Evolutionary conservation across 2,888 invertebrate species (phyloP).

Genomic region (Amiota mariae): DNA sequence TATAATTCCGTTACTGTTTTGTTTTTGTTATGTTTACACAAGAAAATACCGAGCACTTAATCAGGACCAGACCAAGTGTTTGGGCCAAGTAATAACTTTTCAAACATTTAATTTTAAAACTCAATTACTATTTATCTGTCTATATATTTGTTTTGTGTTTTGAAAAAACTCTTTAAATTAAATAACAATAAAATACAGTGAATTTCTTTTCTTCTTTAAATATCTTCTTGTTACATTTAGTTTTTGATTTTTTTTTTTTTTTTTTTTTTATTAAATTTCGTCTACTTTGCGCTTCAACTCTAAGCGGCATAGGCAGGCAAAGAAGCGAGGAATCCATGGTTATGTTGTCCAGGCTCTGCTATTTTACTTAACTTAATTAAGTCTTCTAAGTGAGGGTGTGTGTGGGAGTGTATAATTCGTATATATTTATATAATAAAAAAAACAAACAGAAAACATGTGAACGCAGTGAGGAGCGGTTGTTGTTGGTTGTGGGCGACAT

Average conservation of each 20-base stretch:
- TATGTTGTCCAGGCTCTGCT: too few species aligned
- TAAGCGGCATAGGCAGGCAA: background rate
- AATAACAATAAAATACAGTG: background rate
- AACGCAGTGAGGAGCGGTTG: background rate
- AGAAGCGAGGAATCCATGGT: background rate
- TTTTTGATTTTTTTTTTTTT: too few species aligned
- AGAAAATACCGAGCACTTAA: conserved; percentile 1
- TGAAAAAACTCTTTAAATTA: too few species aligned
- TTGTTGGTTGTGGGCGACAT: background rate
- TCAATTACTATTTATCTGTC: background rate
- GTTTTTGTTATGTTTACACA: conserved; percentile 11
- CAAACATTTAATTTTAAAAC: background rate
- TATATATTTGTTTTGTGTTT: background rate
- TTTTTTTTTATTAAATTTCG: too few species aligned
- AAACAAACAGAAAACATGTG: background rate
- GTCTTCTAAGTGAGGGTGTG: conserved; percentile 50
- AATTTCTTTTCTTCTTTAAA: background rate
- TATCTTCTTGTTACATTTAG: too few species aligned
- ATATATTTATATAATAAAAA: conserved; percentile 21
- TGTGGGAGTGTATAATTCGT: conserved; percentile 60
- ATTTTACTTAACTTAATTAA: conserved; percentile 58
- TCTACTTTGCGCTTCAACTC: background rate
- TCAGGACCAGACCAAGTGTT: background rate
- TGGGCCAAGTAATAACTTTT: background rate
- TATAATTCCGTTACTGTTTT: background rate